Evolutionary conservation across 1,140 invertebrate genomes (phyloP).

Genomic region (Zaprionus capensis): DNA sequence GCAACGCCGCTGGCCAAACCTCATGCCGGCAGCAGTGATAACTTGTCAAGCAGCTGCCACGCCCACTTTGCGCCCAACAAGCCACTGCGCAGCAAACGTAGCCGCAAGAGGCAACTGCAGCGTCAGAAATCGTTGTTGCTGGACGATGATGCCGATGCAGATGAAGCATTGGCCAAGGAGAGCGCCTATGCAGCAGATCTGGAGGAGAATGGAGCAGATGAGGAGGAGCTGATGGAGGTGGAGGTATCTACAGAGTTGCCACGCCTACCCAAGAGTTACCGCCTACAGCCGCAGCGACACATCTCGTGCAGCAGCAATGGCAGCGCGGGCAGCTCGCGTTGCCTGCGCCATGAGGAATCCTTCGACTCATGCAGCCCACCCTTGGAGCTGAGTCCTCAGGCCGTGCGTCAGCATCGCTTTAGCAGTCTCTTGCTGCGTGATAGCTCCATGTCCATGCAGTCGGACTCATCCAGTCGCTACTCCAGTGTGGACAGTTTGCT

Average conservation of each 20-base stretch:
- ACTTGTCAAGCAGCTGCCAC: slow-evolving; percentile 38
- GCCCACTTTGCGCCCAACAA: slow-evolving; percentile 64
- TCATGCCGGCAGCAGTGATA: slow-evolving; percentile 61
- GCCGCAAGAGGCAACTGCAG: slow-evolving; percentile 47
- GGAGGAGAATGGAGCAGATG: slow-evolving; percentile 57
- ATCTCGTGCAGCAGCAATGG: slow-evolving; percentile 32
- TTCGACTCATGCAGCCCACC: slow-evolving; percentile 71
- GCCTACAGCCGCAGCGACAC: slow-evolving; percentile 28
- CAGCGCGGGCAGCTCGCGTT: slow-evolving; percentile 23
- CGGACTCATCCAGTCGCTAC: slow-evolving; percentile 88
- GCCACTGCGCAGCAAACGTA: slow-evolving; percentile 62
- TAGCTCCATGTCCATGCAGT: slow-evolving; percentile 86
- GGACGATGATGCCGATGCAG: slow-evolving; percentile 43
- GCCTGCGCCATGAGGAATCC: slow-evolving; percentile 73
- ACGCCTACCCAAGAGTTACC: slow-evolving; percentile 19
- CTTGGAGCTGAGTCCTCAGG: slow-evolving; percentile 61
- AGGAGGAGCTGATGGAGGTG: background rate
- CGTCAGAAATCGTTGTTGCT: slow-evolving; percentile 55
- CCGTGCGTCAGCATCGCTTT: slow-evolving; percentile 64
- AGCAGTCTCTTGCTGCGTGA: slow-evolving; percentile 85
- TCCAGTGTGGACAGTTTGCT: slow-evolving; percentile 90
- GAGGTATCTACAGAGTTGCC: background rate
- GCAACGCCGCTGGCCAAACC: background rate
- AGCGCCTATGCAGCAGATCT: slow-evolving; percentile 69
- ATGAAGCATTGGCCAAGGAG: slow-evolving; percentile 26